Base-by-base conservation (phyloP, 2,113 vertebrate genomes). In the Todiramphus saurophagus region DNA sequence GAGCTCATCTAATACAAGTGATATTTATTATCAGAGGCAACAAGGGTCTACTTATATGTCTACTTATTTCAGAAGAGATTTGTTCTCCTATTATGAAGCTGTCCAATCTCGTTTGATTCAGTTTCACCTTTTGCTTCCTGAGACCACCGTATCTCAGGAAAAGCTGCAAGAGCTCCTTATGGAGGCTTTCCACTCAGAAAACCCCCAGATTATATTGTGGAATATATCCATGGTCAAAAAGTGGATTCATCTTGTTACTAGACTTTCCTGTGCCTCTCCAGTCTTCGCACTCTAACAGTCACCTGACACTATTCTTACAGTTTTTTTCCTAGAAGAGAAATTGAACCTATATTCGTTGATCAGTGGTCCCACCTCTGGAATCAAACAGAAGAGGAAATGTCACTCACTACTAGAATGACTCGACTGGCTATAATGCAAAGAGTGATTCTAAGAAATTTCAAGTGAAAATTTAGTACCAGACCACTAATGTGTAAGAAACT, bases 401-500 rank as follows among this genome's bases (percentile, higher is more conserved):
- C 27, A 4, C 48, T 60, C 27, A 5, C 48, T 60, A 20, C 37
- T 31, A 9, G 24, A 51, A 72, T 13, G 37, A 67, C 23, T 81
- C 53, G 51, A 48, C 35, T 44, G 53, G 35, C 74, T 75, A 14
- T 48, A 44, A 84, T 17, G 48, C 35, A 48, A 21, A 62, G n/a
- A 64, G 53, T 3, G 20, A 68, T 63, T 75, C 43, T 41, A 23
- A 62, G 23, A 43, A 77, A 13, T 31, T 76, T 90, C 41, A 55
- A 81, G 48, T 64, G 35, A 87, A 92, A 92, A 69, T 48, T 37
- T 74, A 74, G 64, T 39, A 58, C 16, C 62, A 95, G 94, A 5
- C 4, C 1, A 73, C 4, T 75, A 76, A 78, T 9, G 7, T 4
- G 2, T 2, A 72, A 39, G 41, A 76, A 82, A 82, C 3, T 10